These are phyloP conservation scores for Drosophila varians DNA, from an alignment of 1,140 invertebrate species.

Conservation along the genomic window DNA sequence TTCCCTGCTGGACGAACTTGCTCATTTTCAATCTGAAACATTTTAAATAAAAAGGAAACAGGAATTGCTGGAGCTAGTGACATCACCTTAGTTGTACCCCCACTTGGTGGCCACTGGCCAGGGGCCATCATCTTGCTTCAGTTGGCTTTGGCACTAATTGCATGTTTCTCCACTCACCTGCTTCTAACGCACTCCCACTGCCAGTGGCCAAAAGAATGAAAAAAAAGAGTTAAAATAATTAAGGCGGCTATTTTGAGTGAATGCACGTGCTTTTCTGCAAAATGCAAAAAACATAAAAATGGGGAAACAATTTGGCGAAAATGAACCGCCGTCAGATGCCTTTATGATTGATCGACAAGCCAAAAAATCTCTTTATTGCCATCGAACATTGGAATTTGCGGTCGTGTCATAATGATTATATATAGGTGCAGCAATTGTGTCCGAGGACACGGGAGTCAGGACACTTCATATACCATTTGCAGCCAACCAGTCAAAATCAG, in stretches of 20 bases:
- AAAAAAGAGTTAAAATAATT: conserved; percentile 30
- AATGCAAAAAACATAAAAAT: background rate
- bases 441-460: background rate
- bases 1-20: no score
- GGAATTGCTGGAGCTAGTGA: no score
- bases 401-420: conserved; percentile 66
- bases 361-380: conserved; percentile 40
- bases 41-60: background rate
- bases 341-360: conserved; percentile 57
- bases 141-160: conserved; percentile 73
- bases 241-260: conserved; percentile 5
- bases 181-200: conserved; percentile 23
- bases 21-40: no score
- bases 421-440: background rate
- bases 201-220: background rate
- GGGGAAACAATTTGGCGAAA: conserved; percentile 27
- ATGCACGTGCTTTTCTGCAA: conserved; percentile 19
- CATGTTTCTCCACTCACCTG: conserved; percentile 41
- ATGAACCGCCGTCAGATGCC: conserved; percentile 39
- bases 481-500: conserved; percentile 7
- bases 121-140: conserved; percentile 47
- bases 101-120: conserved; percentile 39
- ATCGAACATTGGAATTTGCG: conserved; percentile 59
- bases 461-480: background rate
- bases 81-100: background rate